A percentile compares a stretch with the other conserved stretches of the same genome.
phyloP scores from a whole-genome alignment of 2,888 invertebrate species.

The Daptonema setosum region DNA sequence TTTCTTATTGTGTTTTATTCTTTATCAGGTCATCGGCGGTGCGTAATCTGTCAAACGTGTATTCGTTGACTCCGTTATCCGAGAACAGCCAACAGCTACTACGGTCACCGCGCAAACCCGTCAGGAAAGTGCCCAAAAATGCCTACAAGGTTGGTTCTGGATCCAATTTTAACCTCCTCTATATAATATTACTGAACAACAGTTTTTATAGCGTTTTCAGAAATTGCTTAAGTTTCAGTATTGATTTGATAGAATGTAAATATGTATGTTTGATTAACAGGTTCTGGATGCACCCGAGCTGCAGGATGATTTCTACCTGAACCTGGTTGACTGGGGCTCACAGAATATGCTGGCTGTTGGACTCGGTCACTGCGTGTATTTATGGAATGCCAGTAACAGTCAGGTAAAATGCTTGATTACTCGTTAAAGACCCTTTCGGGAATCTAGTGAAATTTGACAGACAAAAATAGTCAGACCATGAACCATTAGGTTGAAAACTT shows the following conservation, averaged over 20 bases:
- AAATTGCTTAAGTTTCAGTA: no score
- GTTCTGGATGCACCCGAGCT: constrained; percentile 79
- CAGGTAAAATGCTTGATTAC: constrained; percentile 52
- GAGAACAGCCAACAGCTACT: constrained; percentile 79
- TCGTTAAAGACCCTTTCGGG: no score
- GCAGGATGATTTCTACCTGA: constrained; percentile 95
- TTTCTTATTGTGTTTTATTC: no score
- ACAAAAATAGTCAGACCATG: no score
- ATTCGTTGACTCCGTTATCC: constrained; percentile 80
- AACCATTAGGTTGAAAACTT: no score
- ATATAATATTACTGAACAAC: no score
- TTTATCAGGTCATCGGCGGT: not conserved
- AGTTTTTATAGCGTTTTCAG: no score
- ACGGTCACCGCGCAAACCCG: constrained; percentile 84
- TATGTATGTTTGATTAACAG: no score
- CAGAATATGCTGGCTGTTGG: constrained; percentile 96
- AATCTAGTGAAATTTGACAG: no score
- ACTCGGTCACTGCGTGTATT: constrained; percentile 82
- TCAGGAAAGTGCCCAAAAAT: constrained; percentile 86
- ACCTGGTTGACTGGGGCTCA: constrained; percentile 96
- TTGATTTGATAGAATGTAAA: no score
- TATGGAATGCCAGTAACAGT: constrained; percentile 97
- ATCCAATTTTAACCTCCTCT: no score
- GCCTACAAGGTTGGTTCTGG: constrained; percentile 56
- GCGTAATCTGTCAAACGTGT: constrained; percentile 37